Conservation (phyloP, 2,888 invertebrate species). For the Cistogaster globosa region DNA sequence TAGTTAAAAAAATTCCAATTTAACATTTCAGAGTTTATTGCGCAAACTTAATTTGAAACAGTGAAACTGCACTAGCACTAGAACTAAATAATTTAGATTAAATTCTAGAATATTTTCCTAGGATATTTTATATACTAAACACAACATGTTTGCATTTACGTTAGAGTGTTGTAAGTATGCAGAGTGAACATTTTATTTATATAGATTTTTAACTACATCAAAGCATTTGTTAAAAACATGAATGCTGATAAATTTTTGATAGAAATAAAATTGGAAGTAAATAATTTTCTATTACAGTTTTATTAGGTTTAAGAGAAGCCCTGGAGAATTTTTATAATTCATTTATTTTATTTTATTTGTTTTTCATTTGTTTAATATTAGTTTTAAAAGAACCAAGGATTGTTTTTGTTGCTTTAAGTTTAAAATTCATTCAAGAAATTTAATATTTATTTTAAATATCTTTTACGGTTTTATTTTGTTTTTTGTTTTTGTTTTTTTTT, state of each 20-base stretch:
- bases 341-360: not conserved
- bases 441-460: conserved; percentile 70
- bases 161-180: too few species aligned
- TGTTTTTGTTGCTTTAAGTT: conserved; percentile 74
- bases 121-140: not conserved
- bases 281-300: conserved; percentile 25
- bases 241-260: not conserved
- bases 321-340: conserved; percentile 27
- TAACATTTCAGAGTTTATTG: too few species aligned
- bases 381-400: conserved; percentile 46
- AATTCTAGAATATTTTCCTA: too few species aligned
- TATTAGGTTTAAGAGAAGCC: conserved; percentile 61
- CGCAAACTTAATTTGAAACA: too few species aligned
- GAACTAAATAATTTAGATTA: too few species aligned
- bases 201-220: conserved; percentile 26
- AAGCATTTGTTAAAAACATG: conserved; percentile 38
- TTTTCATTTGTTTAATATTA: conserved; percentile 26
- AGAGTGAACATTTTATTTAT: not conserved
- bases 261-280: conserved; percentile 13
- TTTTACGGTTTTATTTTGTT: conserved; percentile 36
- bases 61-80: too few species aligned
- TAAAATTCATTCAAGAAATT: conserved; percentile 69
- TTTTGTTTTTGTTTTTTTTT: conserved; percentile 71
- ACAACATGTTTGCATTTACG: not conserved
- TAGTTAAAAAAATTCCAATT: too few species aligned